Conservation (phyloP, 2,113 vertebrate species). For the Arenaria interpres region DNA sequence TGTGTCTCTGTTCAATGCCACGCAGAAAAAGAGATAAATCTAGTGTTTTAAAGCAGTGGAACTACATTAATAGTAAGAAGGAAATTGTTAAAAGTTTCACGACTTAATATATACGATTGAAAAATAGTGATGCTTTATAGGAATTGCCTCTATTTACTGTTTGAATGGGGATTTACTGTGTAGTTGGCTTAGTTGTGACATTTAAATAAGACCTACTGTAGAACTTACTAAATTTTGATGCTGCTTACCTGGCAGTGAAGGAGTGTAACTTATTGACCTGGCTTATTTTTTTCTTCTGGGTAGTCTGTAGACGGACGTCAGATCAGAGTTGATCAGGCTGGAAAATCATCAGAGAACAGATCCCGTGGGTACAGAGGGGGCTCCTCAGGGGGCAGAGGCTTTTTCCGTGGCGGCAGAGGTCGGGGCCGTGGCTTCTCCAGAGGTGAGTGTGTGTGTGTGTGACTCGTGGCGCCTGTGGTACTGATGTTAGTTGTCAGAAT, state of each 20-base stretch:
- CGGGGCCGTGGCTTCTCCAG: constrained; percentile 84
- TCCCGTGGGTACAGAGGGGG: constrained; percentile 83
- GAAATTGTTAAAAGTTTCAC: accelerated
- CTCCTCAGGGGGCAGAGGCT: constrained; percentile 79
- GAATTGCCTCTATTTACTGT: accelerated
- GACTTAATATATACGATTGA: accelerated
- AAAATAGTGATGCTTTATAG: accelerated
- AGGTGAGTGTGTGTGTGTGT: constrained; percentile 25
- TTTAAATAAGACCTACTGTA: accelerated
- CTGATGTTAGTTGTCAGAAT: accelerated
- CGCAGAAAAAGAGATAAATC: accelerated
- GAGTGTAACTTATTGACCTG: accelerated
- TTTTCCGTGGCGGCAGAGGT: constrained; percentile 83
- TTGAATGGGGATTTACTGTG: accelerated
- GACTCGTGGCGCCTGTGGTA: accelerated
- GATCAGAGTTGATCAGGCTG: constrained; percentile 95
- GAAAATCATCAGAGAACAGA: constrained; percentile 85
- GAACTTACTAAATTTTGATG: accelerated
- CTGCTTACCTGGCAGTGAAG: accelerated
- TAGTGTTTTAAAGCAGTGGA: accelerated
- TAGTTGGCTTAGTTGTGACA: accelerated
- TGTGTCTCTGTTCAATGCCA: accelerated
- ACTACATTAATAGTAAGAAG: accelerated
- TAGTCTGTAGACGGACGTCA: constrained; percentile 91
- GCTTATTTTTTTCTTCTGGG: background rate